Evolutionary conservation across 1,140 invertebrate species (phyloP).

Genomic region (Aphis craccivora): DNA sequence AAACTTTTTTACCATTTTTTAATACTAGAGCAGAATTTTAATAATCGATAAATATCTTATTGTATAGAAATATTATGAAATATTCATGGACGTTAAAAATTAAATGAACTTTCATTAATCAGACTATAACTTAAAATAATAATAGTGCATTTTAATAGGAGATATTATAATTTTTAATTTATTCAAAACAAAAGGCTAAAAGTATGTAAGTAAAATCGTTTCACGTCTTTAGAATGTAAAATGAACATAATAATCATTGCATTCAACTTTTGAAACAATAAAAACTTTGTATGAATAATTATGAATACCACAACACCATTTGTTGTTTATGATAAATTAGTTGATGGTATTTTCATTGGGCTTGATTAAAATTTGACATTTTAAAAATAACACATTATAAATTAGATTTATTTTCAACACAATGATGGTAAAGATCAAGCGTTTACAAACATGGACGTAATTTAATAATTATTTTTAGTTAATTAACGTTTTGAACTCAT

Average conservation of each 20-base stretch:
- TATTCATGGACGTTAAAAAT: neutral
- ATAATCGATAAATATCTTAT: neutral
- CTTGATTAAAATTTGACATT: neutral
- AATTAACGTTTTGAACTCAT: neutral
- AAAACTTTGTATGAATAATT: neutral
- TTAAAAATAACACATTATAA: neutral
- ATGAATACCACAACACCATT: neutral
- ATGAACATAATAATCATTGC: neutral
- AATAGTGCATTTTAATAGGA: neutral
- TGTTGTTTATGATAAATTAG: neutral
- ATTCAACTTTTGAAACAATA: conserved; percentile 4
- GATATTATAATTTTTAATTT: neutral
- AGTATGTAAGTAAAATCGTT: neutral
- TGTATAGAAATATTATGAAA: neutral
- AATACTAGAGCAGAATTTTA: neutral
- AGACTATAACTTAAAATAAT: neutral
- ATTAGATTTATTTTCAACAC: neutral
- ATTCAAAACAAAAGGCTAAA: neutral
- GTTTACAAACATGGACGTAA: neutral
- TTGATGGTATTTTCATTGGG: neutral
- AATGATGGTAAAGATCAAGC: neutral
- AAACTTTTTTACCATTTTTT: neutral
- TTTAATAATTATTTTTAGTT: neutral
- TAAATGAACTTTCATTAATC: neutral
- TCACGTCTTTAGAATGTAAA: neutral